A percentile compares a stretch with the other conserved stretches of the same genome.
These are phyloP conservation scores for Myxocyprinus asiaticus DNA, from an alignment of 2,113 vertebrate genomes.

Conservation along the genomic window DNA sequence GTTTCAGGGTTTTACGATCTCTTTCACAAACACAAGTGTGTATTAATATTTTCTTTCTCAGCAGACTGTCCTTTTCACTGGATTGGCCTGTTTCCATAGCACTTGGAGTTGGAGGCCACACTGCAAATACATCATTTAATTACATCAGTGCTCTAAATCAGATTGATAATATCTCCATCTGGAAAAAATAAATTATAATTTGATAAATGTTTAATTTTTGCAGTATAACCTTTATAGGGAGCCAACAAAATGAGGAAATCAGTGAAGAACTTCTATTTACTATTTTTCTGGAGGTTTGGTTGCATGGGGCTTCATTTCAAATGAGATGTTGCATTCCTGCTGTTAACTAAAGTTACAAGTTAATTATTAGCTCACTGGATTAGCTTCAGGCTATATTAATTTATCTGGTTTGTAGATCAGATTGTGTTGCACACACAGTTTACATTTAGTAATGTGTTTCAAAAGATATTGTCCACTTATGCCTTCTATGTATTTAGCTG, in stretches of 20 bases:
- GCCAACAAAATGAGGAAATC: slow-evolving; percentile 13
- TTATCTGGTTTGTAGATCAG: slow-evolving; percentile 6
- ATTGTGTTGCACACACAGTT: slow-evolving; percentile 39
- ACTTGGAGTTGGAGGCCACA: slow-evolving; percentile 45
- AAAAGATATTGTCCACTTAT: no score
- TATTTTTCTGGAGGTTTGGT: neutral
- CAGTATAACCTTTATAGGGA: slow-evolving; percentile 49
- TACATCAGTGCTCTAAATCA: slow-evolving; percentile 51
- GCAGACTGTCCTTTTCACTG: slow-evolving; percentile 13
- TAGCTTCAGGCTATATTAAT: slow-evolving; percentile 46
- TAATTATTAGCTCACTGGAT: slow-evolving; percentile 44
- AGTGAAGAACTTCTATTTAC: neutral
- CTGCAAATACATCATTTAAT: slow-evolving; percentile 68
- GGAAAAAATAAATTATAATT: slow-evolving; percentile 46
- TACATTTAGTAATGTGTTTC: no score
- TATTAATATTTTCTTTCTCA: neutral
- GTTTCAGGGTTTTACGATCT: slow-evolving; percentile 20
- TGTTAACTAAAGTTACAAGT: slow-evolving; percentile 39
- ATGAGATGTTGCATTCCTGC: slow-evolving; percentile 31
- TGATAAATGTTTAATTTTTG: slow-evolving; percentile 59
- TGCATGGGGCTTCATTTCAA: slow-evolving; percentile 4
- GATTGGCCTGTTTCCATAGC: slow-evolving; percentile 56
- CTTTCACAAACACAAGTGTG: slow-evolving; percentile 12
- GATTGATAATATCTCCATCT: slow-evolving; percentile 60
- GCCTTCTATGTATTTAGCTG: no score